Evolutionary conservation across 2,113 vertebrate species (phyloP).

Genomic region (Gadus chalcogrammus): DNA sequence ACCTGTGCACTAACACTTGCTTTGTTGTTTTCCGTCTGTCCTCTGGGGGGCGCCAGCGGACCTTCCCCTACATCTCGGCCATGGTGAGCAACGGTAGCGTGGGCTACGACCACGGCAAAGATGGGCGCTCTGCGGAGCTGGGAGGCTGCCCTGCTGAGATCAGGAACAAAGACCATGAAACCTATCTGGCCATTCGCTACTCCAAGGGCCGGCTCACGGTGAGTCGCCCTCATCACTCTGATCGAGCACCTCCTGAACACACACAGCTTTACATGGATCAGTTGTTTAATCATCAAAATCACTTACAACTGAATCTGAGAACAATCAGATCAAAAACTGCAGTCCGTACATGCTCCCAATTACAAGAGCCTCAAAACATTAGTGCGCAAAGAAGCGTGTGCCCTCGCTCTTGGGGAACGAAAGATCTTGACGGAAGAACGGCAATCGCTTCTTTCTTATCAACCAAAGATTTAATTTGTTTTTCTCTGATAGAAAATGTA

Average conservation of each 20-base stretch:
- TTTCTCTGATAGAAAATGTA: no score
- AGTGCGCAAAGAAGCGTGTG: no score
- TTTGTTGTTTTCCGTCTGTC: no score
- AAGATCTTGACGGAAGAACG: no score
- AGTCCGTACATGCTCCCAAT: no score
- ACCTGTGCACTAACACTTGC: not conserved
- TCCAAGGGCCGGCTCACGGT: constrained; percentile 93
- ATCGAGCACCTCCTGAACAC: not conserved
- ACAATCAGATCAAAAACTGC: no score
- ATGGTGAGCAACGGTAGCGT: constrained; percentile 97
- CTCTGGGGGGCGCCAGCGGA: constrained; percentile 68
- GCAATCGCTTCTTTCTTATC: no score
- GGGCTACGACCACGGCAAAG: constrained; percentile 92
- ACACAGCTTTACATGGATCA: not conserved
- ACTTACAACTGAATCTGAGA: no score
- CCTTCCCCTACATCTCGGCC: constrained; percentile 93
- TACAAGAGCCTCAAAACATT: no score
- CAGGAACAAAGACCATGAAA: constrained; percentile 91
- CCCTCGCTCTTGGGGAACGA: no score
- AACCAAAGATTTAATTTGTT: no score
- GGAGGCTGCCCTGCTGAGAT: constrained; percentile 91
- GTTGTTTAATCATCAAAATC: no score
- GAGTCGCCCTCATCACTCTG: constrained; percentile 38
- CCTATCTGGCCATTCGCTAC: constrained; percentile 94
- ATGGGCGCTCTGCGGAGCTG: constrained; percentile 87